These are phyloP conservation scores for Salmo trutta DNA, from an alignment of 2,797 vertebrate species.

Conservation along the genomic window DNA sequence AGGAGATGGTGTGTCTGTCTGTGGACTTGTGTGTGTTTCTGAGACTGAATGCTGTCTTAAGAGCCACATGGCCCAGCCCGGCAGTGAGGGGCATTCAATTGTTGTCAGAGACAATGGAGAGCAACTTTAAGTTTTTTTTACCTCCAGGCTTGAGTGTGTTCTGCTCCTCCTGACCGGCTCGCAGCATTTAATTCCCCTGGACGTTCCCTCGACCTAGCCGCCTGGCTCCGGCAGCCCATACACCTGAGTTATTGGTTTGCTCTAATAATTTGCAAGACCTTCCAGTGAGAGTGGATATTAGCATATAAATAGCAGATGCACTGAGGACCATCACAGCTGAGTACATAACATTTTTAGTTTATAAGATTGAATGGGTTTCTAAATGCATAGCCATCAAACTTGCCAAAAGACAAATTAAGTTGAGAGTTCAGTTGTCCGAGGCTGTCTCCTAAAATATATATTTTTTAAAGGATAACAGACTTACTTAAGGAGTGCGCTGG, in stretches of 20 bases:
- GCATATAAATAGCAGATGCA: conserved; percentile 99
- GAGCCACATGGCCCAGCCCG: conserved; percentile 20
- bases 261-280: conserved; percentile 97
- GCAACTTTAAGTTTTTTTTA: conserved; percentile 47
- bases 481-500: conserved; percentile 76
- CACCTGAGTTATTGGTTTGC: conserved; percentile 93
- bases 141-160: conserved; percentile 33
- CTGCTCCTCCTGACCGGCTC: conserved; percentile 7
- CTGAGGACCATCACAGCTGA: conserved; percentile 96
- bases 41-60: conserved; percentile 26
- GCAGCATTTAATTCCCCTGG: conserved; percentile 57
- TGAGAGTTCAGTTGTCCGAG: conserved; percentile 89
- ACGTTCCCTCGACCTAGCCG: conserved; percentile 30
- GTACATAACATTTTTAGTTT: conserved; percentile 99
- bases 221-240: conserved; percentile 71
- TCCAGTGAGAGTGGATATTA: conserved; percentile 89
- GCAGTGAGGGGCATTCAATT: conserved; percentile 62
- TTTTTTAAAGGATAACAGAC: conserved; percentile 82
- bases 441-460: conserved; percentile 83
- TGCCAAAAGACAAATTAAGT: conserved; percentile 97
- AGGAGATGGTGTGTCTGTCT: conserved; percentile 24
- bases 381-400: conserved; percentile 96
- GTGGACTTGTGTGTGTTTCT: conserved; percentile 5
- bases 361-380: conserved; percentile 99
- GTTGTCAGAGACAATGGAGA: conserved; percentile 54